Base-by-base conservation (phyloP, 1,140 invertebrate genomes). In the Meloidogyne hapla region DNA sequence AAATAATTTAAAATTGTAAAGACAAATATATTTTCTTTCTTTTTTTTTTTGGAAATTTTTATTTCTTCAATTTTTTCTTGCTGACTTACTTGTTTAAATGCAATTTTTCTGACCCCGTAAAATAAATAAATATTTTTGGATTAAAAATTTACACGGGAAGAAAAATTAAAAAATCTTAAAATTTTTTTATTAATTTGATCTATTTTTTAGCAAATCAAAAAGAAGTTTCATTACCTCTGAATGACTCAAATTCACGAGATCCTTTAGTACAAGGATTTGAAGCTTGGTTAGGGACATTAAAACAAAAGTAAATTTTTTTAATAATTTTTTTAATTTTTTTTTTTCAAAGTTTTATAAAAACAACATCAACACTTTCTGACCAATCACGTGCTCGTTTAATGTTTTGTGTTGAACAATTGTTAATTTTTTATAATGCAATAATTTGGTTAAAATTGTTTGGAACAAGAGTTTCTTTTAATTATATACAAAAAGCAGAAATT, bases 351-450 rank as follows among this genome's bases (percentile, higher is more conserved):
- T 67, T 67, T 67, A 33, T 67, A 21, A 67, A 42, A 33, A 67
- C 28, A n/a, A 67, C 65, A 23, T 42, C 1, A 9, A 67, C 28
- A 21, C 13, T 67, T 6, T 67, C 28, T 42, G 65, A 67, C 21
- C 15, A 67, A 38, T 67, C 65, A 21, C 65, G 65, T 23, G 4
- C 28, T 33, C 65, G 40, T 42, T 42, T 67, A 33, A 67, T 38
- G 28, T 67, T 67, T 21, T 67, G 65, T 42, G 65, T 67, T 33
- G 65, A 67, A 67, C 65, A 67, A 42, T 42, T 67, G 21, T 42
- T 67, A 38, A 15, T 67, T 9, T 42, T 67, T 33, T 67, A 67
- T 67, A 38, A 67, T 42, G 65, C 65, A 67, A 67, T 67, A n/a
- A 42, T 38, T 42, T 67, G 28, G 28, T 42, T 67, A n/a, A 67